These are phyloP conservation scores for Picathartes gymnocephalus DNA, from an alignment of 2,113 vertebrate genomes.

Conservation along the genomic window DNA sequence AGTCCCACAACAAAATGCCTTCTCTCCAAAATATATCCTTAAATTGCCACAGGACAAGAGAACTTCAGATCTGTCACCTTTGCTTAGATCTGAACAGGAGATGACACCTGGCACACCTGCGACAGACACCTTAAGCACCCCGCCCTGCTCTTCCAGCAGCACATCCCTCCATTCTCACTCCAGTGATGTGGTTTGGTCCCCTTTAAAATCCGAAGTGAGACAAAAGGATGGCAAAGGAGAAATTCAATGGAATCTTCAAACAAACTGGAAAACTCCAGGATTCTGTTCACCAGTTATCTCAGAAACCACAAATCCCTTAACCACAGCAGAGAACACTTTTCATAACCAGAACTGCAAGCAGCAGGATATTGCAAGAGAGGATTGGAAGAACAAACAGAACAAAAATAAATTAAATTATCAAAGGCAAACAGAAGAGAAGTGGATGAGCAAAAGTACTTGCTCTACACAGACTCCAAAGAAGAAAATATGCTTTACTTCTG, in stretches of 20 bases:
- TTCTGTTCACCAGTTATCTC: neutral
- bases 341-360: neutral
- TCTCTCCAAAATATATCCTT: slow-evolving; percentile 76
- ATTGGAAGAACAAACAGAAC: neutral
- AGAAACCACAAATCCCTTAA: neutral
- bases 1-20: neutral
- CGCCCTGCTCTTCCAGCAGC: neutral
- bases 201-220: neutral
- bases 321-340: neutral
- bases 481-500: slow-evolving; percentile 7
- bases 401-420: neutral
- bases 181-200: neutral
- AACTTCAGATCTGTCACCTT: neutral
- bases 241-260: neutral
- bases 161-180: neutral
- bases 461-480: neutral
- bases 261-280: neutral
- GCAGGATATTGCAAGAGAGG: neutral
- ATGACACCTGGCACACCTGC: neutral
- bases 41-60: slow-evolving; percentile 52
- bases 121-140: neutral
- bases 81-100: neutral
- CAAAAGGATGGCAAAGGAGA: neutral
- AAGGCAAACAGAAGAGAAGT: neutral
- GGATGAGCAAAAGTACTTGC: neutral